Base-by-base conservation (phyloP, 2,888 invertebrate genomes). In the Drosophila nigritarsus region DNA sequence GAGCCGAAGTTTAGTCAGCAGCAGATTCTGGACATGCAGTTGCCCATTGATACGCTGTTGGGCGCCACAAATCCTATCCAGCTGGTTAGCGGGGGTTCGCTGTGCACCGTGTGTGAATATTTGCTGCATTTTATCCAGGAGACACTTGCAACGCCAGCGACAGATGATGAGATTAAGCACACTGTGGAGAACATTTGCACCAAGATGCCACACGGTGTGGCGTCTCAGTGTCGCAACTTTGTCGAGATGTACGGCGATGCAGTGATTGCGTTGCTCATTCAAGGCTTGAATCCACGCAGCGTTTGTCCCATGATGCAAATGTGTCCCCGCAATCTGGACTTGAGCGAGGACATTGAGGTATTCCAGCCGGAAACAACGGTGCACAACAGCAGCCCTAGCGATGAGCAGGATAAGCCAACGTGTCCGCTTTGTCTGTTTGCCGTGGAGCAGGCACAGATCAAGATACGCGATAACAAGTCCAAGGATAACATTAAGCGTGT, bases 361-460 rank as follows among this genome's bases (percentile, higher is more conserved):
- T 94, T 94, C 79, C 91, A 94, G 70, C 91, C 91, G 2, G 58
- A 45, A 24, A 45, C 85, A 90, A 65, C 90, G 90, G 64, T 86
- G 2, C 45, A 45, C 45, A 45, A 45, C 8, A 38, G 60, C 27
- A 9, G 15, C 24, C 69, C 85, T 18, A 11, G 6, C 36, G 61
- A 87, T 36, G 83, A 91, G 0, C 92, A 92, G 62, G 95, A 95
- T 59, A 95, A 96, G 82, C 94, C 95, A 24, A 96, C 95, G 84
- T 98, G 98, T 90, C 96, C 97, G 1, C 93, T 98, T 11, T 98
- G 98, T 89, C 94, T 98, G 69, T 96, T 97, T 91, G 97, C 97
- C 5, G 95, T 98, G 0, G 94, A 95, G 66, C 95, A 97, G 92
- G 93, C 98, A n/a, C 96, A 97, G 89, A 93, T 95, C 40, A 94